Base-by-base conservation (phyloP, 1,140 invertebrate species). In the Agrypnia vestita region DNA sequence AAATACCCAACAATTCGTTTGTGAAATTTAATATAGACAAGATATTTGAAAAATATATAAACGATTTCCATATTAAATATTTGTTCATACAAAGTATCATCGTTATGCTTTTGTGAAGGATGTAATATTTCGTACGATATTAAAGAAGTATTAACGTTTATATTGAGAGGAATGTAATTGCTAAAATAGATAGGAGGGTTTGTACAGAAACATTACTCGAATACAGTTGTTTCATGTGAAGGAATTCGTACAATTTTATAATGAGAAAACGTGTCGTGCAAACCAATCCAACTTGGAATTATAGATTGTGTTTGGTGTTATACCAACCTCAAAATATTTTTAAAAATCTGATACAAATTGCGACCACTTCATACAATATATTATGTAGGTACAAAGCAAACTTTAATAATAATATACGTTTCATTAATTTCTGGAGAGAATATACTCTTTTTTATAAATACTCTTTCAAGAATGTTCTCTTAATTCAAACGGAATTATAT, bases 171-270 rank as follows among this genome's bases (percentile, higher is more conserved):
- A 59, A 59, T 59, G 17, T 59, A 59, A 59, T 59, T 7, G 15
- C 15, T 15, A 17, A 59, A 15, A 19, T n/a, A 59, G 3, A 21
- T 19, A 56, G n/a, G n/a, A 19, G 19, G 15, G 53, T 59, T 1
- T 10, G 15, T 0, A 17, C 9, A 15, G 15, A 59, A 17, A n/a
- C 21, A 21, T 59, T 59, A 15, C 17, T 21, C 15, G 55, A 59
- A 19, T 59, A 13, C 21, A 59, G 17, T 59, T 21, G 0, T 59
- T 59, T 59, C 25, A 55, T 67, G 62, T 46, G 15, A n/a, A 44
- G 43, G 62, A 67, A 67, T 67, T 67, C 35, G 35, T 46, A 67
- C 25, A 17, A 67, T 67, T 44, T 67, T 67, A 12, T 44, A 67
- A 67, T 67, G 62, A 67, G 35, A 35, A 44, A 25, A 43, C 25